Percentiles rank a stretch among this genome's conserved stretches.
These are phyloP conservation scores for Cheirogaleus medius DNA, from an alignment of 2,113 vertebrate genomes.

Conservation along the genomic window DNA sequence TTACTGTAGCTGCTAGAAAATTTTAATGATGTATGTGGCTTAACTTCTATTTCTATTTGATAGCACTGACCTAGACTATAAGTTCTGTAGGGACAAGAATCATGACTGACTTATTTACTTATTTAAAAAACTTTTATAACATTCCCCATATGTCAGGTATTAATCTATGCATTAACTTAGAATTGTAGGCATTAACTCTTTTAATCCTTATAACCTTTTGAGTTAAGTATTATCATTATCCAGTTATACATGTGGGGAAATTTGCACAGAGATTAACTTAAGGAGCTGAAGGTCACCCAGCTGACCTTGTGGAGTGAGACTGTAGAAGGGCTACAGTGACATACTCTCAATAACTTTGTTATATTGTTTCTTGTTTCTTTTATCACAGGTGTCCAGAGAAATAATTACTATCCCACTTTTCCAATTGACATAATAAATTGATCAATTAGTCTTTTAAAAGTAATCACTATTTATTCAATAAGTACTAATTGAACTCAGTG, in stretches of 20 bases:
- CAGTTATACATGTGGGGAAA: neutral
- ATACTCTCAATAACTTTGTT: neutral
- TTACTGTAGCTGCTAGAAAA: neutral
- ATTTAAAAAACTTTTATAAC: neutral
- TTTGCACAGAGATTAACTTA: neutral
- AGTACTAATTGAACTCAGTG: neutral
- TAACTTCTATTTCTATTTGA: neutral
- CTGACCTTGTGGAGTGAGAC: neutral
- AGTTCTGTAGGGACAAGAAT: neutral
- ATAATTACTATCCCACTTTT: neutral
- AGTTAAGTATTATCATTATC: neutral
- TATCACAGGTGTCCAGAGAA: neutral
- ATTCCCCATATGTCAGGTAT: neutral
- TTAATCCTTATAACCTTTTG: neutral
- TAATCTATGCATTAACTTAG: neutral
- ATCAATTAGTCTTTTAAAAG: neutral
- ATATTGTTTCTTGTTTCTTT: neutral
- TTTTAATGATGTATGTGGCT: neutral
- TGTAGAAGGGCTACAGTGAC: neutral
- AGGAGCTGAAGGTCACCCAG: neutral
- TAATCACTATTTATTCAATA: neutral
- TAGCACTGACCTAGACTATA: neutral
- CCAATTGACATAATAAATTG: neutral
- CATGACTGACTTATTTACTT: neutral
- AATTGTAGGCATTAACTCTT: neutral